phyloP scores from a whole-genome alignment of 2,797 vertebrate genomes.

The Mustela erminea region DNA sequence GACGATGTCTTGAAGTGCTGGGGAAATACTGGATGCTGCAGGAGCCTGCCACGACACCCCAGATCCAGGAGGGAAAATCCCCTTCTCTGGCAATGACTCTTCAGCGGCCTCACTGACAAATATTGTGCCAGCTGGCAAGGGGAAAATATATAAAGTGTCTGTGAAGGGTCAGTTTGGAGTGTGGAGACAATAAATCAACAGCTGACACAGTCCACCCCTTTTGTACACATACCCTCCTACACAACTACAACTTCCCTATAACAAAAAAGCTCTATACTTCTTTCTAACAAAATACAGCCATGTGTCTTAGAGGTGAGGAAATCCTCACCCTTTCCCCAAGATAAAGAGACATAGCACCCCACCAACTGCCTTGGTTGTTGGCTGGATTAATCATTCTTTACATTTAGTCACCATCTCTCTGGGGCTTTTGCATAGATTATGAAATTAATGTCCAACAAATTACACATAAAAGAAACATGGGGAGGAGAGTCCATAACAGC shows the following conservation, averaged over 20 bases:
- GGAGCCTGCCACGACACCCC: neutral
- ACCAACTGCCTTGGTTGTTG: accelerated
- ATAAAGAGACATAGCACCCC: accelerated
- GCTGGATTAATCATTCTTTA: neutral
- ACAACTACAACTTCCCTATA: neutral
- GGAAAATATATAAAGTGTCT: neutral
- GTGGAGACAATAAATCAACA: accelerated
- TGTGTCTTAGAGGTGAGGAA: neutral
- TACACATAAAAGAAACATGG: neutral
- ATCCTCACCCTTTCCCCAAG: neutral
- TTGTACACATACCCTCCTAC: accelerated
- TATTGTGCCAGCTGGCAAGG: neutral
- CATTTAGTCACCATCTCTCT: neutral
- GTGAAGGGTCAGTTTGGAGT: neutral
- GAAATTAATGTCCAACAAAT: neutral
- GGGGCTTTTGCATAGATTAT: neutral
- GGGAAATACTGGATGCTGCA: neutral
- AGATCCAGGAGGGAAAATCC: neutral
- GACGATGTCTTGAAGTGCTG: neutral
- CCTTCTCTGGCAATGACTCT: too few species aligned
- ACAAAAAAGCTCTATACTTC: neutral
- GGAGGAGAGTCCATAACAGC: neutral
- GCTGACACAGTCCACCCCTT: neutral
- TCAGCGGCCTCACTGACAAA: neutral
- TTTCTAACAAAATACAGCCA: neutral